Evolutionary conservation across 1,140 invertebrate genomes (phyloP), one percentile per base, ranked within the genome.

Genomic region (Drosophila burlai): DNA sequence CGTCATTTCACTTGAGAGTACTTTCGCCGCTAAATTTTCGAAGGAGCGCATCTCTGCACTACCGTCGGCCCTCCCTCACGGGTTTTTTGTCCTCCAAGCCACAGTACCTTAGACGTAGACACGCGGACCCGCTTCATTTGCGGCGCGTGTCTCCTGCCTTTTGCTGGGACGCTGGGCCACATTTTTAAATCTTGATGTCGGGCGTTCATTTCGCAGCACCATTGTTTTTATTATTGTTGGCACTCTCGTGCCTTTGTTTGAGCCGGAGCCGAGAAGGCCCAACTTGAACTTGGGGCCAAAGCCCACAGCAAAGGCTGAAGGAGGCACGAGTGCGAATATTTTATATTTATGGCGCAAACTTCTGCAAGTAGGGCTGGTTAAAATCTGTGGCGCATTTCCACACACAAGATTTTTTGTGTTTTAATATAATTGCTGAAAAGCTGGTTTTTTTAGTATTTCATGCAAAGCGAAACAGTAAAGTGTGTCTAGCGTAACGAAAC

Each of bases 191-290:
- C 77, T 74, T 89, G 76, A 68, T 80, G 66, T 72, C 71, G 72
- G 69, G 75, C 73, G 76, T 81, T 80, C 83, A 82, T 72, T 76
- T 82, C 40, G 62, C 36, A 66, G 47, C 45, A 64, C 59, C 71
- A 73, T 86, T 87, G 83, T 83, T 89, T 86, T 86, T 86, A 68
- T 86, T 86, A 69, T 86, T 80, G 76, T 65, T 78, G 76, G 45
- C 68, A 63, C 68, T 87, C 80, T 63, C 64, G 76, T 67, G 64
- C 57, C 76, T 79, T 80, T 78, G 63, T 52, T 59, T 82, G 58
- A 67, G 59, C 57, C 63, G 34, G 43, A 57, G 49, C 47, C 50
- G 36, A 64, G 21, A 15, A 38, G 43, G 18, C 40, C 49, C 72
- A 71, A 83, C 64, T 83, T 81, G 80, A 83, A 78, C 76, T 75